These are phyloP conservation scores for Holacanthella duospinosa DNA, from an alignment of 2,888 invertebrate genomes.

Conservation along the genomic window DNA sequence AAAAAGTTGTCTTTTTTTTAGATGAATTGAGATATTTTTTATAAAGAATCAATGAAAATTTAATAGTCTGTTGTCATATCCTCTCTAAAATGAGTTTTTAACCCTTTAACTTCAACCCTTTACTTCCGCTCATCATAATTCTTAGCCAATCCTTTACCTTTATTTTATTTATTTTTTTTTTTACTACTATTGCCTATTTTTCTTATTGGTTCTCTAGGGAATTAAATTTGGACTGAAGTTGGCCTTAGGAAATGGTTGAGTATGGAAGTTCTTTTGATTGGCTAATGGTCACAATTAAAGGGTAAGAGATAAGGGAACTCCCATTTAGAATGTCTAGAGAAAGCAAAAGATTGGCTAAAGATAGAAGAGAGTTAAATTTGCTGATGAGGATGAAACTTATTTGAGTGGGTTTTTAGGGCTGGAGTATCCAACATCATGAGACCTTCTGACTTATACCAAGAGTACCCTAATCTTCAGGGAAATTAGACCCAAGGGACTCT, in stretches of 20 bases:
- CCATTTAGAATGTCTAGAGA: background rate
- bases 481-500: conserved; percentile 1
- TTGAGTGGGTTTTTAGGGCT: background rate
- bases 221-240: no score
- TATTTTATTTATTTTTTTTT: background rate
- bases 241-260: no score
- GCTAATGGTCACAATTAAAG: conserved; percentile 1
- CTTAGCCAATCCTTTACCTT: background rate
- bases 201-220: no score
- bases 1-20: background rate
- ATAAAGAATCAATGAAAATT: conserved; percentile 1
- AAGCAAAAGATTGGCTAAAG: background rate
- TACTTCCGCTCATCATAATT: background rate
- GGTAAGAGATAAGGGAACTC: background rate
- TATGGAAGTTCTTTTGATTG: conserved; percentile 4
- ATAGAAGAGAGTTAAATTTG: background rate
- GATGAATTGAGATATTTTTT: background rate
- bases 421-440: background rate
- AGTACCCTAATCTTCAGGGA: background rate
- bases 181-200: background rate
- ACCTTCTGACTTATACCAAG: background rate
- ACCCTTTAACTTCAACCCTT: no score
- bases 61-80: background rate
- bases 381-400: background rate
- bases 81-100: background rate